These are phyloP conservation scores for Virgularia gustaviana DNA, from an alignment of 92 coral and sea anemone genomes.

Conservation along the genomic window DNA sequence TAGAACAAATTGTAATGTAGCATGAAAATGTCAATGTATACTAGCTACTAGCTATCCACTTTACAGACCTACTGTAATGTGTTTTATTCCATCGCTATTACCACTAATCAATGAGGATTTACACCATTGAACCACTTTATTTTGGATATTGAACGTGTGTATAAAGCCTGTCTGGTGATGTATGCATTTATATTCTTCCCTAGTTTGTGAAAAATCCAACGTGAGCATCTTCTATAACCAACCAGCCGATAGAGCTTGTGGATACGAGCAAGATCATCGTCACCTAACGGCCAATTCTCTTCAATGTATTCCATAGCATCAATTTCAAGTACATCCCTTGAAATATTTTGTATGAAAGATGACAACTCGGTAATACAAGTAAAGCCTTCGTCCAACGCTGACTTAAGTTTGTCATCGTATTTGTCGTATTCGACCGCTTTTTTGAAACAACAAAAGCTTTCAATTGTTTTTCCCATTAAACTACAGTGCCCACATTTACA, in stretches of 20 bases:
- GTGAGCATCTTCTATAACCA: constrained; percentile 10
- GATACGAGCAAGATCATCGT: constrained; percentile 8
- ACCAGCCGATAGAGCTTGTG: not conserved
- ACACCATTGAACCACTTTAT: no score
- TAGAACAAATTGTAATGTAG: no score
- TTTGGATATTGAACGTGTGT: constrained; percentile 10
- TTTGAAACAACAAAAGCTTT: not conserved
- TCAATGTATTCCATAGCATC: not conserved
- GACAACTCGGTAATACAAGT: not conserved
- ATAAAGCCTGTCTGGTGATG: constrained; percentile 16
- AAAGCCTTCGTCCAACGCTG: constrained; percentile 1
- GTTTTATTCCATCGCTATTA: no score
- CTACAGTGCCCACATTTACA: not conserved
- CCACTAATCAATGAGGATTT: no score
- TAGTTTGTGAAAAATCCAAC: constrained; percentile 11
- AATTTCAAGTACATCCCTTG: constrained; percentile 1
- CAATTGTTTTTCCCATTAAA: not conserved
- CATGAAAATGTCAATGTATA: no score
- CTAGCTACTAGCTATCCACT: no score
- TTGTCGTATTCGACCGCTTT: not conserved
- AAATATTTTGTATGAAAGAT: constrained; percentile 3
- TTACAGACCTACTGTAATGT: no score
- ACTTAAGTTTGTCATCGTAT: constrained; percentile 4
- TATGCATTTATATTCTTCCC: not conserved
- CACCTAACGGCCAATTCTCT: constrained; percentile 10